Evolutionary conservation across 64 coral and sea anemone species (phyloP), one percentile per base, ranked within the genome.

Genomic region (Dendrophyllia cribrosa): DNA sequence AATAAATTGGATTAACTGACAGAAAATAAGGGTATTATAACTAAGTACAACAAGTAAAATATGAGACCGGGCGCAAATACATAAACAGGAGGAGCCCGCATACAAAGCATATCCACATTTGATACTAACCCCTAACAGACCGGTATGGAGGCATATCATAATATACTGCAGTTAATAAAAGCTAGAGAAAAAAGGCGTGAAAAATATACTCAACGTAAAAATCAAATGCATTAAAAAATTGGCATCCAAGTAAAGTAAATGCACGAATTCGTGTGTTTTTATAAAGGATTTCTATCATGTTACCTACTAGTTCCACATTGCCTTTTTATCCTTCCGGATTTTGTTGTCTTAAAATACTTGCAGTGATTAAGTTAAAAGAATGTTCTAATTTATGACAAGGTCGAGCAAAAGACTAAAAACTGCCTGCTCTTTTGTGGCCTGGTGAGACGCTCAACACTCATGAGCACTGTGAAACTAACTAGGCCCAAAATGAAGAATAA

Each of bases 301-400:
- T 84, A 51, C 60, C 62, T 49, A 51, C 63, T 68, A 19, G 16
- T 51, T 43, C 11, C 15, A 50, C 7, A 51, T 17, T 65, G 4
- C 43, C 21, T 46, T 66, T 83, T 20, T 64, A 84, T 84, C 61
- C 62, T 84, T 84, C 80, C 80, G 80, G 80, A 84, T 67, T 84
- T 83, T n/a, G 59, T 22, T 12, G 44, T 83, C 23, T 68, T 84
- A 84, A 67, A 84, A 84, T 84, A 10, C 45, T 84, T 84, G 3
- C 20, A 23, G 44, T 21, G 80, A 84, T 84, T 67, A 68, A 68
- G 43, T 84, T 67, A 11, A 46, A 21, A 50, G 80, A 84, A 84
- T 67, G 60, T 23, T 21, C 7, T 2, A 14, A 50, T 64, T 64
- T 23, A 67, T 63, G 46, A 63, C 60, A 20, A 26, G 17, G 60